Evolutionary conservation across 2,113 vertebrate genomes (phyloP).

Genomic region (Sinocyclocheilus grahami): DNA sequence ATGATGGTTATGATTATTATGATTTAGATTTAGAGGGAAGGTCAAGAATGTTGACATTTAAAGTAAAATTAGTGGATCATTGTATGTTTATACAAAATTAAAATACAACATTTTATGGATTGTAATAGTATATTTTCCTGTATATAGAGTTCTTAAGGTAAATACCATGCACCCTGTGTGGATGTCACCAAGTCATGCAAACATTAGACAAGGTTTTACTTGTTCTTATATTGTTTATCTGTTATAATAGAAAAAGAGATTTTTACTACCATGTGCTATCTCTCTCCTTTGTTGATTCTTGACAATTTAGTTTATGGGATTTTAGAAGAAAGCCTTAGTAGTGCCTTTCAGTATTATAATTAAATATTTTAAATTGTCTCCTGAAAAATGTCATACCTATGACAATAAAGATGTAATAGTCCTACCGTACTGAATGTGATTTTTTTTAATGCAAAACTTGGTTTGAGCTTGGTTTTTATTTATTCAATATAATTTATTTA

Average conservation of each 20-base stretch:
- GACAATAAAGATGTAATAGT: conserved; percentile 54
- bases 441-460: neutral
- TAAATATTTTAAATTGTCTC: conserved; percentile 57
- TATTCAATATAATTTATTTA: neutral
- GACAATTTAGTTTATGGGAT: conserved; percentile 63
- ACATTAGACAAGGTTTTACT: conserved; percentile 77
- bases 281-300: conserved; percentile 45
- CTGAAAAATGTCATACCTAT: conserved; percentile 32
- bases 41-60: neutral
- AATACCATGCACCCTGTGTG: conserved; percentile 43
- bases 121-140: conserved; percentile 29
- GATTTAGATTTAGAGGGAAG: neutral
- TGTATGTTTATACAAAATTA: conserved; percentile 49
- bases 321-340: conserved; percentile 61
- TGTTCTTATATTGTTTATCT: conserved; percentile 69
- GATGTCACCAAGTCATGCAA: conserved; percentile 47
- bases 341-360: conserved; percentile 78
- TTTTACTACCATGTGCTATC: conserved; percentile 62
- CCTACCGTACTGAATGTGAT: neutral
- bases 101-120: conserved; percentile 31
- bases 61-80: conserved; percentile 53
- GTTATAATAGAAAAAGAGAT: conserved; percentile 49
- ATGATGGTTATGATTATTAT: neutral
- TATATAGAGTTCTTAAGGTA: conserved; percentile 41
- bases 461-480: neutral